A percentile compares a stretch with the other conserved stretches of the same genome.
phyloP scores from a whole-genome alignment of 2,113 vertebrate species.

The Promerops cafer region DNA sequence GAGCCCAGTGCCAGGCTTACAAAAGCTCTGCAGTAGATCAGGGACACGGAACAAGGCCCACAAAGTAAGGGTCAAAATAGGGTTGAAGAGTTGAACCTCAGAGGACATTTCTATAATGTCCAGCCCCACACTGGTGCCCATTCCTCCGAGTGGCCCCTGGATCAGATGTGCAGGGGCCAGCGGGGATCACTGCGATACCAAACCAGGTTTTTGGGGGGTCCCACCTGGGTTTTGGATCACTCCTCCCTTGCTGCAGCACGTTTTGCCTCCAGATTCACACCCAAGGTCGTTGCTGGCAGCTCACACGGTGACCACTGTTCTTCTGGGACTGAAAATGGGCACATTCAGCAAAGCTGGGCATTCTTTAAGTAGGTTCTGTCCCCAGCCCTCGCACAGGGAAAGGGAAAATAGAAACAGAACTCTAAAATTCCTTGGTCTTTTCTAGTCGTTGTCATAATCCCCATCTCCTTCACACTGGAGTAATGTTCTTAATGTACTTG shows the following conservation, averaged over 20 bases:
- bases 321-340: not conserved
- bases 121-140: not conserved
- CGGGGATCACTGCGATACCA: not conserved
- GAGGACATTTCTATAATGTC: rapidly evolving
- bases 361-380: not conserved
- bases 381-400: not conserved
- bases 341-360: not conserved
- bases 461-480: not conserved
- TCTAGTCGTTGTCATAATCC: not conserved
- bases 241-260: not conserved
- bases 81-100: rapidly evolving
- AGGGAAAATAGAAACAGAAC: not conserved
- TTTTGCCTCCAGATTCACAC: not conserved
- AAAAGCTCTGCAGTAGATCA: rapidly evolving
- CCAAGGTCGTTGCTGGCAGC: not conserved
- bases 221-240: not conserved
- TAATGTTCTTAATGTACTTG: not conserved
- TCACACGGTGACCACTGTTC: not conserved
- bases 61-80: rapidly evolving
- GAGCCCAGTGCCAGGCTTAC: not conserved
- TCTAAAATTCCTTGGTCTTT: not conserved
- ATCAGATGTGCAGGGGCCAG: rapidly evolving
- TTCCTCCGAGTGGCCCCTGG: not conserved
- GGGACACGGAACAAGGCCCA: not conserved
- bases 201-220: not conserved